These are phyloP conservation scores for Noctua janthe DNA, from an alignment of 2,888 invertebrate species.

Conservation along the genomic window DNA sequence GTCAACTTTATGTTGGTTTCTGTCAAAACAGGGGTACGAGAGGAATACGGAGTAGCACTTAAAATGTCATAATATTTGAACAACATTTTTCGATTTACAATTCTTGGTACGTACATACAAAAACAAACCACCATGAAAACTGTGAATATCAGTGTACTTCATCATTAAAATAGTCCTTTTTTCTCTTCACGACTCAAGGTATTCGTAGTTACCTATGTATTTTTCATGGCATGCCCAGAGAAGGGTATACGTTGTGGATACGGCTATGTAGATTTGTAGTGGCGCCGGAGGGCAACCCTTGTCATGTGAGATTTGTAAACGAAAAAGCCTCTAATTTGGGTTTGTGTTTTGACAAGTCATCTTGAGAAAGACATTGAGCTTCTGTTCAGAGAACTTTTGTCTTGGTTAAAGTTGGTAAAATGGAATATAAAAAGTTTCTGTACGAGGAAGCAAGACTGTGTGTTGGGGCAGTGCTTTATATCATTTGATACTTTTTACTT, in stretches of 20 bases:
- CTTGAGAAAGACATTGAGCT: slow-evolving; percentile 73
- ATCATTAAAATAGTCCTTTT: slow-evolving; percentile 13
- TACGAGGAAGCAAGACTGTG: neutral
- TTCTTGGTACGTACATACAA: neutral
- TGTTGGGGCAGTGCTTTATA: neutral
- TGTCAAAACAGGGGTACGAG: slow-evolving; percentile 23
- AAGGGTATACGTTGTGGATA: slow-evolving; percentile 67
- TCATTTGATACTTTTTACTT: neutral
- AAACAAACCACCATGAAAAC: neutral
- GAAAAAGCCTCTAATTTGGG: slow-evolving; percentile 85
- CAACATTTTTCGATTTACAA: neutral
- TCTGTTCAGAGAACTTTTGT: slow-evolving; percentile 66
- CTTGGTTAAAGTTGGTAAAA: slow-evolving; percentile 49
- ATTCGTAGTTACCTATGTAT: slow-evolving; percentile 62
- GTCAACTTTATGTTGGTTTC: slow-evolving; percentile 29
- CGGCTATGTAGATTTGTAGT: slow-evolving; percentile 74
- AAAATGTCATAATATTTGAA: slow-evolving; percentile 1
- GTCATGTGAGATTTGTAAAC: slow-evolving; percentile 86
- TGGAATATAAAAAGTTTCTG: slow-evolving; percentile 26
- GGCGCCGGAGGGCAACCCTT: slow-evolving; percentile 82
- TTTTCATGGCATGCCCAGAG: slow-evolving; percentile 73
- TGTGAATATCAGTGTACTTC: neutral
- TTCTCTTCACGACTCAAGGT: slow-evolving; percentile 34
- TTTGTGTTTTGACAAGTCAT: slow-evolving; percentile 84
- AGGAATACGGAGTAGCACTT: slow-evolving; percentile 9